Evolutionary conservation across 2,888 invertebrate species (phyloP), one percentile per base, ranked within the genome.

Genomic region (Perithous albicinctus): DNA sequence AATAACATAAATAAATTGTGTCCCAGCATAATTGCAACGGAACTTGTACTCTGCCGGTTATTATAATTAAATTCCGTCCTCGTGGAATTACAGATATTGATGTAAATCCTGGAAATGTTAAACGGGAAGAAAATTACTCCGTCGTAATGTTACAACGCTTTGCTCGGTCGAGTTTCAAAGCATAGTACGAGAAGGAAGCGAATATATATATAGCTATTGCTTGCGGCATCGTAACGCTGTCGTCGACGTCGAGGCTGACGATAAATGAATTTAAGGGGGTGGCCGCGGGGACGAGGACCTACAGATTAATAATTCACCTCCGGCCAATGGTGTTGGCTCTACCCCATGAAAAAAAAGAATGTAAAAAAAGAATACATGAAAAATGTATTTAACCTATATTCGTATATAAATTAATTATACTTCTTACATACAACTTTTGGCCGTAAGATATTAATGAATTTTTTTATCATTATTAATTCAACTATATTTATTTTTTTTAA

Each of bases 251-350:
- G 32, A 59, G n/a, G 56, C n/a, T 6, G 32, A 12, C 56, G 56
- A 32, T 56, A 56, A 29, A n/a, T 29, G 56, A 56, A 29, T 56
- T 56, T 56, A 18, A 6, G n/a, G 2, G 6, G 15, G 18, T 2
- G 26, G 54, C 1, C 10, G 3, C 3, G 5, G 2, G n/a, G 15
- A 8, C 15, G n/a, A 3, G 18, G 1, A 1, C 23, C 10, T 8
- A 51, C 10, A 51, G 51, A 48, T 67, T 67, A 67, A 67, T 67
- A 67, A 67, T 67, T 48, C 48, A 48, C 48, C 20, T 67, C 66
- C 66, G 66, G 35, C 32, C 18, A 0, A 12, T 10, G 10, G 12
- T 35, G 7, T 6, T 8, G 23, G 64, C 64, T 43, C 64, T 41
- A n/a, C n/a, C n/a, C n/a, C n/a, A n/a, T n/a, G n/a, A n/a, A n/a